Evolutionary conservation across 2,797 vertebrate species (phyloP), one percentile per base, ranked within the genome.

Genomic region (Gambusia yucatana): DNA sequence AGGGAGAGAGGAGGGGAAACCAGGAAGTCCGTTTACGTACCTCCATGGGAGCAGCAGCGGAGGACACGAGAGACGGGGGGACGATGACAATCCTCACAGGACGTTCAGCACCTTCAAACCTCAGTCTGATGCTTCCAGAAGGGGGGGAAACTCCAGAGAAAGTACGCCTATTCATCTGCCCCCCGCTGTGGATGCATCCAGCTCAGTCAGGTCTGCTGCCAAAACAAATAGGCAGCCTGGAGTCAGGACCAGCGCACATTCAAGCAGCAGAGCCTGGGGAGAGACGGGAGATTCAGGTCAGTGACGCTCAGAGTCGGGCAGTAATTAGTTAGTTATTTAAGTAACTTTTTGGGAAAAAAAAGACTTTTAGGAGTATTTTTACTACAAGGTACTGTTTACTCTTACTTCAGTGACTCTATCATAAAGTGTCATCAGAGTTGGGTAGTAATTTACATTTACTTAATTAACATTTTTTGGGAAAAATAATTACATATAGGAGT

Each of bases 81-180:
- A 86, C 50, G 93, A 95, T 33, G 92, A 93, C 65, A 85, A 44
- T 76, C 78, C 91, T 80, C 77, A 81, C 14, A 76, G 39, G 72
- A 83, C 61, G 1, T 95, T 96, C 77, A 95, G 93, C 87, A 95
- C 94, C 69, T 96, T 97, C 78, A 95, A 93, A 88, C 94, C 94
- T 69, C 86, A 82, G 69, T 87, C 86, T 75, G 92, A 92, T 1
- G 90, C 85, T 89, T 92, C 91, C 81, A 94, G 94, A 93, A 94
- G 80, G 83, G 84, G 89, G 85, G 63, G 84, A 81, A 71, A 76
- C 78, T 82, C 87, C 80, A 90, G 79, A 78, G 94, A 92, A 0
- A 86, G 84, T 80, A 76, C 70, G 46, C 90, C 91, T 77, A 89
- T 89, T 90, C 93, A 93, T 70, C 67, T 8, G 63, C 79, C 86